Evolutionary conservation across 2,113 vertebrate genomes (phyloP), one percentile per base, ranked within the genome.

Genomic region (Macquaria australasica): DNA sequence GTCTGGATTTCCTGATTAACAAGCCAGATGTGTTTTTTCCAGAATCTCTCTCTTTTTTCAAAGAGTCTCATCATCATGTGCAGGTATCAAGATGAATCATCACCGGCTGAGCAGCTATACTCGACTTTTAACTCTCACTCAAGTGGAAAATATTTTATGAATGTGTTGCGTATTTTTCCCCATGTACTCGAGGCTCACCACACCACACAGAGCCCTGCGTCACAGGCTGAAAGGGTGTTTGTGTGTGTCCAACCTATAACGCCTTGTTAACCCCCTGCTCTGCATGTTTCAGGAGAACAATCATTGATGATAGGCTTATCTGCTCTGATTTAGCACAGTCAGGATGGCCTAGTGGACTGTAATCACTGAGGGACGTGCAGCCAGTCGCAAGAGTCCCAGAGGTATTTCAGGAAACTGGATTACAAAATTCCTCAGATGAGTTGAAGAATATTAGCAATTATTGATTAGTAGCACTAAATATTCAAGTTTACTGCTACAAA

Each of bases 301-400:
- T 60, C 68, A 43, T 31, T 53, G 39, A 59, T 83, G 73, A 76
- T 85, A 69, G 86, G 71, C 62, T 76, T 84, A 82, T 84, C 75
- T n/a, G 10, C 71, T 73, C 53, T 60, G 55, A 76, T 71, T 77
- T 28, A 72, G 28, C 69, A 59, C 31, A 68, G 69, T 75, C 45
- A 68, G 70, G 83, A 67, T 14, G 63, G 37, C 31, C 58, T 68
- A 5, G 37, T 39, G 37, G 64, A 74, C 56, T 73, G 43, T 39
- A 63, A 55, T 73, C 82, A 28, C 25, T 21, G 37, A 63, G 59
- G 56, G 34, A 80, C 2, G 18, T 10, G 23, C 51, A 51, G 34
- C 2, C 62, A 34, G 31, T 43, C 69, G 73, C 60, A 67, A 55
- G 68, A 77, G 25, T 48, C 39, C 41, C 43, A 25, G 21, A 66